A percentile compares a stretch with the other conserved stretches of the same genome.
phyloP scores from a whole-genome alignment of 2,797 vertebrate genomes.

The Phrynocephalus vlangalii region DNA sequence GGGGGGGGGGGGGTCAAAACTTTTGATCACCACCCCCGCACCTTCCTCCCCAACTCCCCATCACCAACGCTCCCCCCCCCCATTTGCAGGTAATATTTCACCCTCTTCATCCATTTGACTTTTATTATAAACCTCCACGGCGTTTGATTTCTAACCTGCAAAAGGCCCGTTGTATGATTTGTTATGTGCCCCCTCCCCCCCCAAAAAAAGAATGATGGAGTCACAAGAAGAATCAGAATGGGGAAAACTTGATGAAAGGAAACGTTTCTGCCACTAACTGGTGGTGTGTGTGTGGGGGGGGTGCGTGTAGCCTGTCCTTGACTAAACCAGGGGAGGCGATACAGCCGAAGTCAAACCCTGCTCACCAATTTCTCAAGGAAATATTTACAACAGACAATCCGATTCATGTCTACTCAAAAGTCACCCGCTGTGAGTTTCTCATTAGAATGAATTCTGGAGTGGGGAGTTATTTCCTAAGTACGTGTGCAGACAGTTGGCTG shows the following conservation, averaged over 20 bases:
- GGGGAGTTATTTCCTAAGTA: neutral
- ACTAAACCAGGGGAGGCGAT: neutral
- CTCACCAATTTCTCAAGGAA: neutral
- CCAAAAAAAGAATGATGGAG: too few relatives aligned
- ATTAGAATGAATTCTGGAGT: neutral
- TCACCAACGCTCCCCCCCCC: too few relatives aligned
- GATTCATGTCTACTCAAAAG: neutral
- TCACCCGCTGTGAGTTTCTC: neutral
- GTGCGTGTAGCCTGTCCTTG: neutral
- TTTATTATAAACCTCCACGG: neutral
- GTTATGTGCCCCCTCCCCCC: neutral
- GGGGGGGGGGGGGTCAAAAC: neutral
- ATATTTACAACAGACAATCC: neutral
- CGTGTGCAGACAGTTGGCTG: neutral
- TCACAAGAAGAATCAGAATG: too few relatives aligned
- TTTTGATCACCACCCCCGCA: neutral
- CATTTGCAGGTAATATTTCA: slow-evolving; percentile 16
- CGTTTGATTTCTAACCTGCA: neutral
- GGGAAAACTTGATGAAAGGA: neutral
- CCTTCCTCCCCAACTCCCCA: neutral
- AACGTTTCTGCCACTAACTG: neutral
- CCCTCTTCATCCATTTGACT: slow-evolving; percentile 29
- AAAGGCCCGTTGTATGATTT: neutral
- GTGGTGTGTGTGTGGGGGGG: too few relatives aligned
- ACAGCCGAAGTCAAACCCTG: neutral